Percentiles rank a stretch among this genome's conserved stretches.
phyloP scores from a whole-genome alignment of 1,140 invertebrate species.

The Pollicipes pollicipes region DNA sequence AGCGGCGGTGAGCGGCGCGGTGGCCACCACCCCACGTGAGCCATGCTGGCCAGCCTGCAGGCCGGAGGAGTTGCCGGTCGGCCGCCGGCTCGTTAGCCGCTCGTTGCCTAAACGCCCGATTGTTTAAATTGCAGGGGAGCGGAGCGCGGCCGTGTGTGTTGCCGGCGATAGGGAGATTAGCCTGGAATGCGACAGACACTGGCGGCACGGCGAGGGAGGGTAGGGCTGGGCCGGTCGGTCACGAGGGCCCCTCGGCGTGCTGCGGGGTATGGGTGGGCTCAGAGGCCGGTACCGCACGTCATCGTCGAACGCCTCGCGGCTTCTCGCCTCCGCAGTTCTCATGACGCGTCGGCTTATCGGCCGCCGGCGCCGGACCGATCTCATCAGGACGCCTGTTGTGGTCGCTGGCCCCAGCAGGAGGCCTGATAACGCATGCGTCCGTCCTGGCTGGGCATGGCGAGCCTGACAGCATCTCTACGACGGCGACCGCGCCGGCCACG shows the following conservation, averaged over 20 bases:
- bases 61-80: neutral
- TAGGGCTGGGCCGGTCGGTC: neutral
- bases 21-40: no score
- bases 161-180: neutral
- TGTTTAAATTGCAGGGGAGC: conserved; percentile 1
- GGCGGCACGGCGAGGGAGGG: no score
- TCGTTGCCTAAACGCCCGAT: neutral
- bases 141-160: no score
- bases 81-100: neutral
- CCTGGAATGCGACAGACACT: neutral
- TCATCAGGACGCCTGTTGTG: no score
- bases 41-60: no score
- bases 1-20: no score
- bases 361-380: no score
- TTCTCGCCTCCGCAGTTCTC: neutral
- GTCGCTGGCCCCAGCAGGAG: neutral
- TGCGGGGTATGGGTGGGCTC: neutral
- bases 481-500: neutral
- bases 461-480: no score
- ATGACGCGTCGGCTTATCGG: no score
- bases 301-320: neutral
- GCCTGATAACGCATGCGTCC: neutral
- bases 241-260: no score
- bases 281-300: neutral
- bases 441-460: no score